phyloP scores from a whole-genome alignment of 1,140 invertebrate genomes.

The Drosophila fuyamai region DNA sequence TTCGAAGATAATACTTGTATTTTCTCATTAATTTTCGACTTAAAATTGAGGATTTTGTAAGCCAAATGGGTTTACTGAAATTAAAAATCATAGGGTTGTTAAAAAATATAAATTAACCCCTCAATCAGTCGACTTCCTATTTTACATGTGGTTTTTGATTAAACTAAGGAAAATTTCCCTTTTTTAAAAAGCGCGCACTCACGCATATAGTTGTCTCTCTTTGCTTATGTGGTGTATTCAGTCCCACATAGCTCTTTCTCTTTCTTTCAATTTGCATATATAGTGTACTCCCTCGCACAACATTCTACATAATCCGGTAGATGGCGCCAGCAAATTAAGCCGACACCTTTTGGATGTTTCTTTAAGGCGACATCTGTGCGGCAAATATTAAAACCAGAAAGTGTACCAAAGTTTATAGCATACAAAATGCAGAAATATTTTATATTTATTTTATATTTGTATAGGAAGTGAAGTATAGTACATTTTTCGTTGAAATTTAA shows the following conservation, averaged over 20 bases:
- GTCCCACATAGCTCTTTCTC: background rate
- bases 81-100: too few relatives aligned
- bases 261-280: background rate
- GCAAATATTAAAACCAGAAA: background rate
- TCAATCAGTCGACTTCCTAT: too few relatives aligned
- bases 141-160: background rate
- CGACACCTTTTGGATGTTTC: slow-evolving; percentile 11
- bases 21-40: too few relatives aligned
- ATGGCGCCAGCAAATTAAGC: background rate
- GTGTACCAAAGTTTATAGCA: background rate
- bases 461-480: too few relatives aligned
- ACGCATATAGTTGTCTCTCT: background rate
- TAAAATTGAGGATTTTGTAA: too few relatives aligned
- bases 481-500: too few relatives aligned
- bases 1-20: too few relatives aligned
- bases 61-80: too few relatives aligned
- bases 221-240: background rate
- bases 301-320: background rate
- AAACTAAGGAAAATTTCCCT: slow-evolving; percentile 7
- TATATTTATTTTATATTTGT: too few relatives aligned
- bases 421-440: too few relatives aligned
- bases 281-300: background rate
- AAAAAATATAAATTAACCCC: too few relatives aligned
- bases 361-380: background rate
- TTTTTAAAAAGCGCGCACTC: slow-evolving; percentile 17